Evolutionary conservation across 2,113 vertebrate genomes (phyloP).

Genomic region (Tragelaphus strepsiceros): DNA sequence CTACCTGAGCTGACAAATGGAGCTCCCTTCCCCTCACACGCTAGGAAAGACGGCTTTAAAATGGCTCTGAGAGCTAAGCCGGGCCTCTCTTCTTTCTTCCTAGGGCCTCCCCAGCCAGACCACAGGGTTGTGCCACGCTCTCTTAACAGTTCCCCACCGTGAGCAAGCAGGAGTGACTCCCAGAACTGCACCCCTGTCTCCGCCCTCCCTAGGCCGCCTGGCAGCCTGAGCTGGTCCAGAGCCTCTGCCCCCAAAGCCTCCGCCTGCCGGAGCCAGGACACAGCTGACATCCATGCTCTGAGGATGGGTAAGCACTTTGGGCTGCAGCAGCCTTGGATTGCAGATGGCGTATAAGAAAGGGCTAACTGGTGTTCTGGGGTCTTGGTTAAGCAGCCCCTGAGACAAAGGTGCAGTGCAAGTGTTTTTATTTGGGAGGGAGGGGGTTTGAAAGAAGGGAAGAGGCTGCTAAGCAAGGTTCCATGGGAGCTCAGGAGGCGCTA

Average conservation of each 20-base stretch:
- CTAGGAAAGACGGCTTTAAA: not conserved
- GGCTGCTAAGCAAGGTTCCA: not conserved
- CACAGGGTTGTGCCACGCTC: accelerated
- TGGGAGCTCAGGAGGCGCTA: accelerated
- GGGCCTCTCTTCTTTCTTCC: not conserved
- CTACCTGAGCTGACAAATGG: not conserved
- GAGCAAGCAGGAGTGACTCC: not conserved
- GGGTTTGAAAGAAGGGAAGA: not conserved
- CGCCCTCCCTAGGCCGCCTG: accelerated
- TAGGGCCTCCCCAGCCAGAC: not conserved
- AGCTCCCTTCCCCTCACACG: not conserved
- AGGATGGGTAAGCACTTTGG: accelerated
- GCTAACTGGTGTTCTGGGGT: not conserved
- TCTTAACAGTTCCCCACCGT: accelerated
- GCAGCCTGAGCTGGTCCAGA: not conserved
- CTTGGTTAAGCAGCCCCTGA: not conserved
- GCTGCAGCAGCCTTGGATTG: not conserved
- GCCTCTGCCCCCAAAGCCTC: too few species aligned
- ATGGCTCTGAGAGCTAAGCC: accelerated
- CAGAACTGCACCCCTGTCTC: accelerated
- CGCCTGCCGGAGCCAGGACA: accelerated
- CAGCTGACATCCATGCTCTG: too few species aligned
- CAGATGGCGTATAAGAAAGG: not conserved
- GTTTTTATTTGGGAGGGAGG: not conserved
- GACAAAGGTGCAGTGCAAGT: not conserved